A percentile compares a stretch with the other conserved stretches of the same genome.
These are phyloP conservation scores for Diacarnus erythraeanus DNA, from an alignment of 37 sponge, comb jelly and placozoan genomes.

Conservation along the genomic window DNA sequence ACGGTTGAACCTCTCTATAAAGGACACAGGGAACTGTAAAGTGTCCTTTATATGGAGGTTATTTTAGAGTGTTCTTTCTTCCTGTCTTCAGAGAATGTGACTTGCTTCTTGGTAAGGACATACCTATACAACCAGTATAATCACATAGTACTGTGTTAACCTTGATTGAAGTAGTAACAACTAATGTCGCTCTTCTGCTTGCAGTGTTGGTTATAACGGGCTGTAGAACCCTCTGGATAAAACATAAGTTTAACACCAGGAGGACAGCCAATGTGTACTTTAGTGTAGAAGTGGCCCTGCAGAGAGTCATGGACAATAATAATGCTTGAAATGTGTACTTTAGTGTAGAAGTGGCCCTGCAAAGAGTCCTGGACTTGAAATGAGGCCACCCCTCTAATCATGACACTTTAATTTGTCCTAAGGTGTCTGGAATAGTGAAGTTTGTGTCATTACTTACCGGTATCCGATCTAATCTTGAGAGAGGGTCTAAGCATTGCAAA, in stretches of 20 bases:
- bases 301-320: not conserved
- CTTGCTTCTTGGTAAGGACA: not conserved
- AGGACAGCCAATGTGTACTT: slow-evolving; percentile 56
- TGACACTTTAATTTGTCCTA: too few species aligned
- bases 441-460: slow-evolving; percentile 3
- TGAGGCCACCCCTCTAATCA: too few species aligned
- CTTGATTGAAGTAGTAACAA: slow-evolving; percentile 39
- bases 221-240: slow-evolving; percentile 8
- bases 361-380: not conserved
- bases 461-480: not conserved
- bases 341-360: slow-evolving; percentile 26
- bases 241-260: slow-evolving; percentile 40
- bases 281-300: slow-evolving; percentile 26
- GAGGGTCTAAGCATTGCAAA: slow-evolving; percentile 8
- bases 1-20: too few species aligned
- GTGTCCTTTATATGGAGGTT: too few species aligned
- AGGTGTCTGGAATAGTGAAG: too few species aligned
- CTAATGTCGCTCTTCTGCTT: not conserved
- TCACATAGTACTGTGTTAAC: not conserved
- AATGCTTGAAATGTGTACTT: slow-evolving; percentile 32
- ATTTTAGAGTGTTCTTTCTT: too few species aligned
- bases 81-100: too few species aligned
- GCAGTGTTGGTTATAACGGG: slow-evolving; percentile 44
- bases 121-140: not conserved
- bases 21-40: too few species aligned